Evolutionary conservation across 2,797 vertebrate species (phyloP).

Genomic region (Channallabes apus): DNA sequence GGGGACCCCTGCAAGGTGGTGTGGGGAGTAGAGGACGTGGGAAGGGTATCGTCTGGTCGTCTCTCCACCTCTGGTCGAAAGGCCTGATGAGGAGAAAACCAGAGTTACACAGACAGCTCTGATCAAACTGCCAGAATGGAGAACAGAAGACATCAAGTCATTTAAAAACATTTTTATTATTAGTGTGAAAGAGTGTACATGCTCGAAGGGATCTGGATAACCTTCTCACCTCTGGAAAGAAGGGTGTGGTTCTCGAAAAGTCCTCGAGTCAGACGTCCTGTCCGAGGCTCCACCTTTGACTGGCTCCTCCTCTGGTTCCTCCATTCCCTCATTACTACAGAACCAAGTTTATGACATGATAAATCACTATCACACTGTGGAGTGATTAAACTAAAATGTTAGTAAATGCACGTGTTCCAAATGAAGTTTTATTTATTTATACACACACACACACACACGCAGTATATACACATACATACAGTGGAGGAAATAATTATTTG

Average conservation of each 20-base stretch:
- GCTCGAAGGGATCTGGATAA: background rate
- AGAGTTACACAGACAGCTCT: no score
- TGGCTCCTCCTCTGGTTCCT: conserved; percentile 61
- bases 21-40: background rate
- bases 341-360: background rate
- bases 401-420: background rate
- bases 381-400: background rate
- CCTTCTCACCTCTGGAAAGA: conserved; percentile 12
- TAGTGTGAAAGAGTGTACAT: background rate
- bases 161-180: background rate
- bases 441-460: no score
- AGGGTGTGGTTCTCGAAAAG: background rate
- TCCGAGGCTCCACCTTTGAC: conserved; percentile 49
- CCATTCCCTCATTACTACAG: conserved; percentile 70
- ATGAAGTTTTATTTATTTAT: background rate
- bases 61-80: conserved; percentile 17
- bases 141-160: background rate
- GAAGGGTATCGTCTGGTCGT: background rate
- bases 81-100: conserved; percentile 47
- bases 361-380: background rate
- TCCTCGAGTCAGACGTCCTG: background rate
- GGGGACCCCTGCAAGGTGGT: background rate
- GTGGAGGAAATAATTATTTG: no score
- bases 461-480: no score
- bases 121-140: background rate